Base-by-base conservation (phyloP, 2,113 vertebrate species). In the Rhodinocichla rosea region DNA sequence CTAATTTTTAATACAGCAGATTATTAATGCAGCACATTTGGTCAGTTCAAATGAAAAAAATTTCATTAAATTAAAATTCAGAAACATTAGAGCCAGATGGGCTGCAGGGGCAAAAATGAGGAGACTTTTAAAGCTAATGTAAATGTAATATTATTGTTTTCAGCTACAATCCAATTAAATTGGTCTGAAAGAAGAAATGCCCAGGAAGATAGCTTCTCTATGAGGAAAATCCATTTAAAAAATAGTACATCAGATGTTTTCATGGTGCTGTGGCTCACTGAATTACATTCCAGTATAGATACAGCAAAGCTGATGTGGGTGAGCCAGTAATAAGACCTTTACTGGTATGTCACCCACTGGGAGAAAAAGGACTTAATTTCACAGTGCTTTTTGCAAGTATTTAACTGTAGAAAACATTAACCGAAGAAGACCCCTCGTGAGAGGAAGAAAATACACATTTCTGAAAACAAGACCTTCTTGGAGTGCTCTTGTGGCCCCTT, bases 191-290 rank as follows among this genome's bases (percentile, higher is more conserved):
- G 75, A 95, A 88, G 76, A 96, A 91, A 84, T 16, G 49, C 37
- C 30, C 77, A 70, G 67, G 37, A 76, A 86, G 37, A 75, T 40
- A 88, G 59, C 69, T 60, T 84, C 35, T 84, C 90, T 82, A 82
- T 82, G 78, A 89, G 70, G 81, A 95, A 96, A 64, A 92, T 93
- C 82, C 88, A 95, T 93, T 96, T 37, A 93, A 95, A 96, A 95
- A 96, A 91, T 59, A 83, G 63, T 65, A n/a, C 59, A 81, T 92
- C 32, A 83, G 55, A 56, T 52, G 71, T 67, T 89, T 86, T 73
- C 64, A 59, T 75, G 63, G 45, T 56, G 89, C 67, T 88, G 16
- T 88, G 67, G 42, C 63, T 95, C 5, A 2, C 30, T 88, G 75
- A 76, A 70, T 69, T 93, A 60, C n/a, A 45, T 44, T 59, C 28